Evolutionary conservation across 2,113 vertebrate genomes (phyloP).

Genomic region (Caranx melampygus): DNA sequence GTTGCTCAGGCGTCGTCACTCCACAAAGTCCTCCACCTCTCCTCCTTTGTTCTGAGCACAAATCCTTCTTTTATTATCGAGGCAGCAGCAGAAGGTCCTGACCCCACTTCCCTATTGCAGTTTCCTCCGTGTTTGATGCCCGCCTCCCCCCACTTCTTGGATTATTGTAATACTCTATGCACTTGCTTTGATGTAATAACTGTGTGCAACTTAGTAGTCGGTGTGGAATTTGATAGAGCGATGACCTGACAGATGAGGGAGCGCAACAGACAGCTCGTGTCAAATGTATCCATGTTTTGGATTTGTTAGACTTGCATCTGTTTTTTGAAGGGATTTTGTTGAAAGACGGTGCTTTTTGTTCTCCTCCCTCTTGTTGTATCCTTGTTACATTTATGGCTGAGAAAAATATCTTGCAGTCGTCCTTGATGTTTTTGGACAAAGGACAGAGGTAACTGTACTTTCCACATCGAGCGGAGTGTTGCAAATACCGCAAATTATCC

Average conservation of each 20-base stretch:
- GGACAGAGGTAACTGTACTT: background rate
- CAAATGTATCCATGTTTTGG: slow-evolving; percentile 31
- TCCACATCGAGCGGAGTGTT: background rate
- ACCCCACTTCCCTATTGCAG: slow-evolving; percentile 79
- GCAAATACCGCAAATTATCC: slow-evolving; percentile 26
- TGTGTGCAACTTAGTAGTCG: slow-evolving; percentile 73
- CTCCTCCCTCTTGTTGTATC: background rate
- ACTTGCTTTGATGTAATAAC: slow-evolving; percentile 81
- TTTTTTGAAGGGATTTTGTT: slow-evolving; percentile 2
- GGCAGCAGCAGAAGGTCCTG: slow-evolving; percentile 74
- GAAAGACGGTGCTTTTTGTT: background rate
- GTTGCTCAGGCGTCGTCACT: slow-evolving; percentile 62
- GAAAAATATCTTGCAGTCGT: background rate
- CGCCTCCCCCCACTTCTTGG: slow-evolving; percentile 47
- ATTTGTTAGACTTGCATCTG: slow-evolving; percentile 17
- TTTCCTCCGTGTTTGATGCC: slow-evolving; percentile 75
- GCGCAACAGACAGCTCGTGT: slow-evolving; percentile 43
- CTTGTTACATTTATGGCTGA: background rate
- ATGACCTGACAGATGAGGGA: slow-evolving; percentile 61
- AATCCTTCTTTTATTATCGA: slow-evolving; percentile 81
- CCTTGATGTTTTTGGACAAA: background rate
- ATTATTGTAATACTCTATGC: slow-evolving; percentile 79
- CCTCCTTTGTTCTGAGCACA: slow-evolving; percentile 77
- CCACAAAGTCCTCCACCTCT: slow-evolving; percentile 57
- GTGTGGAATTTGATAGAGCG: slow-evolving; percentile 70